Conservation (phyloP, 53 echinoderm and acorn worm genomes). For the Patiria pectinifera region DNA sequence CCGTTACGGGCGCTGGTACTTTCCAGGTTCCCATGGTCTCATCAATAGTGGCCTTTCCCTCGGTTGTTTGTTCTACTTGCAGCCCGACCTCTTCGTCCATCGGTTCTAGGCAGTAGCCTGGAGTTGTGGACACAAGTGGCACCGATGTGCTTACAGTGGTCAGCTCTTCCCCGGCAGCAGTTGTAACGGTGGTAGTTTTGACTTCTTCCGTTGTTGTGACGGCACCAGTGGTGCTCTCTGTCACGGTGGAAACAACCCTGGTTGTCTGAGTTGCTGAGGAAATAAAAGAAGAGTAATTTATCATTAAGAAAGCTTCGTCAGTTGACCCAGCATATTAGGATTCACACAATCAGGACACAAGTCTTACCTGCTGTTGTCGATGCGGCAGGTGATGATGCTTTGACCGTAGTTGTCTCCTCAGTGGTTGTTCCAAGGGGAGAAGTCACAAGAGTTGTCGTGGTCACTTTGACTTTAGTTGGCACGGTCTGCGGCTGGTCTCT, state of each 20-base stretch:
- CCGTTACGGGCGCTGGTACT: neutral
- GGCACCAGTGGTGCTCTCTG: slow-evolving; percentile 13
- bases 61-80: neutral
- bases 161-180: slow-evolving; percentile 16
- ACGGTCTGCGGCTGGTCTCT: neutral
- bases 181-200: slow-evolving; percentile 1
- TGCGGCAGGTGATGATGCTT: neutral
- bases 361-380: slow-evolving; percentile 6
- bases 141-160: neutral
- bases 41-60: neutral
- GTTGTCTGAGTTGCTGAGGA: slow-evolving; percentile 6
- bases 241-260: slow-evolving; percentile 12
- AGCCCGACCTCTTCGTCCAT: neutral
- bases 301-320: neutral
- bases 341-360: neutral
- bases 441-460: slow-evolving; percentile 9
- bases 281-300: neutral
- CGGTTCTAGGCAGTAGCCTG: slow-evolving; percentile 22
- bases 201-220: neutral
- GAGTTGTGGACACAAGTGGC: slow-evolving; percentile 17
- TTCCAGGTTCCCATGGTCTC: neutral
- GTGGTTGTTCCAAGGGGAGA: slow-evolving; percentile 15
- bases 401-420: slow-evolving; percentile 17
- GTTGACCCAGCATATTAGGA: neutral
- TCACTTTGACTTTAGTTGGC: slow-evolving; percentile 24